These are phyloP conservation scores for Drosophila azteca DNA, from an alignment of 1,140 invertebrate genomes.

Conservation along the genomic window DNA sequence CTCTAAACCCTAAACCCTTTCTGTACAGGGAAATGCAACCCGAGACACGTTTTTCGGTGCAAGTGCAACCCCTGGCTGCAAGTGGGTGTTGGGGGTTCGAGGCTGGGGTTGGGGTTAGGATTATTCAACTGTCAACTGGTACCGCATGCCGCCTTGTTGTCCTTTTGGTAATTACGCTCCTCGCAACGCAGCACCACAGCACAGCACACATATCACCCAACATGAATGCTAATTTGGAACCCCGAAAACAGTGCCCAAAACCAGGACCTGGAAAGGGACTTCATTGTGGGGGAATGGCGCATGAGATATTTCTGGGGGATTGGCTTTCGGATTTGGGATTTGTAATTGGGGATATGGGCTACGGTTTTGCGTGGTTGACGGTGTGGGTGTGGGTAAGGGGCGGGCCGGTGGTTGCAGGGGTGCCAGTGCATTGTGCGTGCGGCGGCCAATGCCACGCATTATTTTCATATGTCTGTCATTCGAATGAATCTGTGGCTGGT, in stretches of 20 bases:
- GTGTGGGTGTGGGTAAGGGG: too few relatives aligned
- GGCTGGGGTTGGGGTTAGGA: not conserved
- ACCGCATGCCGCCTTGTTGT: conserved; percentile 31
- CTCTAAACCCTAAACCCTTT: conserved; percentile 5
- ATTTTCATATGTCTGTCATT: conserved; percentile 72
- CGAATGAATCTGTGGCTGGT: conserved; percentile 65
- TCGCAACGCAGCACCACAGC: too few relatives aligned
- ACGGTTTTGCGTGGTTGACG: not conserved
- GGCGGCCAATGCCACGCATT: conserved; percentile 50
- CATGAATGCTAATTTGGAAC: conserved; percentile 73
- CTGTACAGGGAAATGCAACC: conserved; percentile 5
- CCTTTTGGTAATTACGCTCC: conserved; percentile 65
- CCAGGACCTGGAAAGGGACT: conserved; percentile 12
- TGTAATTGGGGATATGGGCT: not conserved
- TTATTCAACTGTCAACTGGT: conserved; percentile 2
- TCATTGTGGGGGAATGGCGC: conserved; percentile 6
- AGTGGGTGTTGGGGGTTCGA: not conserved
- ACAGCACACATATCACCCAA: conserved; percentile 51
- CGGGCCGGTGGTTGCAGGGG: not conserved
- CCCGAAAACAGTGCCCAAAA: not conserved
- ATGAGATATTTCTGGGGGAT: conserved; percentile 59
- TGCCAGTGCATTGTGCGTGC: conserved; percentile 53
- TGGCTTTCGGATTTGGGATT: not conserved
- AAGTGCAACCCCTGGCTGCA: conserved; percentile 12
- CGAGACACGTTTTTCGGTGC: not conserved